Evolutionary conservation across 2,113 vertebrate species (phyloP).

Genomic region (Microtus pennsylvanicus): DNA sequence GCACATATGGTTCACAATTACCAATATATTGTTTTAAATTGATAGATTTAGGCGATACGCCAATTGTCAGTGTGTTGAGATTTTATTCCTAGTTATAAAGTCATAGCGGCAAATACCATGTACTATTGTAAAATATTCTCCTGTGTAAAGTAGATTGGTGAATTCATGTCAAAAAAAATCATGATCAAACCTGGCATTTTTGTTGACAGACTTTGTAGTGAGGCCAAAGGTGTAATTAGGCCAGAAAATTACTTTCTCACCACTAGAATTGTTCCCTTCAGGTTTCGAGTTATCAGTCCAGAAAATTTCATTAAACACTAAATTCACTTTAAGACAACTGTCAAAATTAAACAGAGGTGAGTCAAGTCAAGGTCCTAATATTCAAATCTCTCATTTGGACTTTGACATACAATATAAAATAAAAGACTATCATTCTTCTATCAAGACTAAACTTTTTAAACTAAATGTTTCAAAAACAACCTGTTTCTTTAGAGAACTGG

Average conservation of each 20-base stretch:
- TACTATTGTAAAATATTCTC: constrained; percentile 74
- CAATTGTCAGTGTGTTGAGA: neutral
- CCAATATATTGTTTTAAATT: neutral
- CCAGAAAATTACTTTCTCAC: constrained; percentile 84
- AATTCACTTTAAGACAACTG: constrained; percentile 81
- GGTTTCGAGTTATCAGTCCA: constrained; percentile 82
- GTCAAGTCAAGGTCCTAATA: constrained; percentile 76
- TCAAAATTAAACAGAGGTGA: constrained; percentile 82
- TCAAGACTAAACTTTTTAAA: constrained; percentile 45
- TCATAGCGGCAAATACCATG: constrained; percentile 63
- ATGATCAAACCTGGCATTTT: constrained; percentile 84
- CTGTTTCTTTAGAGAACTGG: neutral
- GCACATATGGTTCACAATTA: neutral
- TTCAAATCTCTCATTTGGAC: constrained; percentile 75
- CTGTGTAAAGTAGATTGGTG: constrained; percentile 73
- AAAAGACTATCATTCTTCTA: constrained; percentile 47
- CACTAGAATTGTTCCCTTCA: constrained; percentile 83
- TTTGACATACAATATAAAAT: constrained; percentile 59
- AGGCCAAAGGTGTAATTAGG: constrained; percentile 84
- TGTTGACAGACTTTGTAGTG: constrained; percentile 84
- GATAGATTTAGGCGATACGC: constrained; percentile 32
- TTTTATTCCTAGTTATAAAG: constrained; percentile 65
- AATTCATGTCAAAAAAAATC: constrained; percentile 82
- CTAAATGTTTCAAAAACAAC: constrained; percentile 53
- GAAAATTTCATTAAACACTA: constrained; percentile 83